Conservation (phyloP, 2,888 invertebrate genomes). For the Scaptomyza tumidula region DNA sequence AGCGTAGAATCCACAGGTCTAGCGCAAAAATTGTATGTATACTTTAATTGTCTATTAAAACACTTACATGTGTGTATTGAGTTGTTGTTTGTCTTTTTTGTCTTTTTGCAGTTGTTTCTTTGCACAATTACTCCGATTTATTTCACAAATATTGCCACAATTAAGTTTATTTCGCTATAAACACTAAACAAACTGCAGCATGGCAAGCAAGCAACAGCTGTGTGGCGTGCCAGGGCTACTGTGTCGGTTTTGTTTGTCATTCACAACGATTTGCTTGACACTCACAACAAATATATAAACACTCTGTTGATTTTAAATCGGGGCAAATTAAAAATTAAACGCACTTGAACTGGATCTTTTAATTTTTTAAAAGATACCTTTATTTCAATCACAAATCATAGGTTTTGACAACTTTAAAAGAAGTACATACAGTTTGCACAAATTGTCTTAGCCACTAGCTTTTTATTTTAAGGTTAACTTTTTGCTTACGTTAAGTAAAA, state of each 20-base stretch:
- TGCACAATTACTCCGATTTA: conserved; percentile 6
- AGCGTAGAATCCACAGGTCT: conserved; percentile 46
- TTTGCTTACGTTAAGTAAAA: not conserved
- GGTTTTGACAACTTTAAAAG: not conserved
- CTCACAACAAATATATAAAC: not conserved
- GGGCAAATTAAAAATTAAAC: not conserved
- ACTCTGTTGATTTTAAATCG: not conserved
- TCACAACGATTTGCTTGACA: not conserved
- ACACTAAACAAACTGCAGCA: conserved; percentile 52
- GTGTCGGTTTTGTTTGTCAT: not conserved
- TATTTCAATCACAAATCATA: not conserved
- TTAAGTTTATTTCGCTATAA: conserved; percentile 30
- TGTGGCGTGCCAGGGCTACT: conserved; percentile 27
- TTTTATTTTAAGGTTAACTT: conserved; percentile 7
- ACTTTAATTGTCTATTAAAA: not conserved
- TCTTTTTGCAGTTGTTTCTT: not conserved
- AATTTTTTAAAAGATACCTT: not conserved
- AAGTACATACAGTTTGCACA: not conserved
- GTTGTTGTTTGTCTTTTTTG: not conserved
- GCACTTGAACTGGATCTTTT: too few relatives aligned
- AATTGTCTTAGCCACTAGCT: not conserved
- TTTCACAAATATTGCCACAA: conserved; percentile 6
- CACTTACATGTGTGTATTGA: conserved; percentile 46
- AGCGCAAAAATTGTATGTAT: conserved; percentile 33
- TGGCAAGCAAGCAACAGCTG: conserved; percentile 75